A percentile compares a stretch with the other conserved stretches of the same genome.
phyloP scores from a whole-genome alignment of 2,113 vertebrate species.

The Ariopsis seemanni region DNA sequence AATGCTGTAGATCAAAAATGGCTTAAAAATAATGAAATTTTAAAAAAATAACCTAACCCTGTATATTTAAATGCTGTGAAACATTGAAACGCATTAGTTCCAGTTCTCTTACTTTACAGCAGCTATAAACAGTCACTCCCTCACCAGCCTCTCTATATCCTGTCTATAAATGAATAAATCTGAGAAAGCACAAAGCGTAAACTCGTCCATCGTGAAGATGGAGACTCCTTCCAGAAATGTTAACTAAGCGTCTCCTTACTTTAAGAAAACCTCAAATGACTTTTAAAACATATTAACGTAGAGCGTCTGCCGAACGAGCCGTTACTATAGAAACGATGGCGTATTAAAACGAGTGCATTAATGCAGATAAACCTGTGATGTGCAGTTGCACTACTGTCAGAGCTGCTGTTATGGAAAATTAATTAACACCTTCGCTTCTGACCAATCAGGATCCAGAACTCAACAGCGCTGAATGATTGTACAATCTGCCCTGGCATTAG shows the following conservation, averaged over 20 bases:
- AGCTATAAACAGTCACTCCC: neutral
- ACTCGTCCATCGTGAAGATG: too few relatives aligned
- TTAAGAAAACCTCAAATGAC: neutral
- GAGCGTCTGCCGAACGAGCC: too few relatives aligned
- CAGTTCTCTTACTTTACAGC: neutral
- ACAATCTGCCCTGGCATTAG: slow-evolving; percentile 32
- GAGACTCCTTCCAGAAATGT: neutral
- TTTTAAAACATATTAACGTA: neutral
- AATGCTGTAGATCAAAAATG: too few relatives aligned
- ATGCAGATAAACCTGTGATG: too few relatives aligned
- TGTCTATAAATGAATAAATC: too few relatives aligned
- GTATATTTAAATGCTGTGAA: too few relatives aligned
- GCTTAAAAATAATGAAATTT: too few relatives aligned
- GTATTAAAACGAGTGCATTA: too few relatives aligned
- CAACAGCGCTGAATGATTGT: neutral
- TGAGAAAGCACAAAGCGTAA: neutral
- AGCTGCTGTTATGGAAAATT: too few relatives aligned
- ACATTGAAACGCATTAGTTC: neutral
- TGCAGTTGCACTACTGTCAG: too few relatives aligned
- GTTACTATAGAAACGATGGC: neutral
- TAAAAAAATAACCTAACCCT: too few relatives aligned
- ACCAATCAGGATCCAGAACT: neutral
- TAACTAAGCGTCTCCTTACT: neutral
- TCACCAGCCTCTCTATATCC: neutral
- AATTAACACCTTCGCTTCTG: neutral